These are phyloP conservation scores for Eclectus roratus DNA, from an alignment of 2,113 vertebrate genomes.

Conservation along the genomic window DNA sequence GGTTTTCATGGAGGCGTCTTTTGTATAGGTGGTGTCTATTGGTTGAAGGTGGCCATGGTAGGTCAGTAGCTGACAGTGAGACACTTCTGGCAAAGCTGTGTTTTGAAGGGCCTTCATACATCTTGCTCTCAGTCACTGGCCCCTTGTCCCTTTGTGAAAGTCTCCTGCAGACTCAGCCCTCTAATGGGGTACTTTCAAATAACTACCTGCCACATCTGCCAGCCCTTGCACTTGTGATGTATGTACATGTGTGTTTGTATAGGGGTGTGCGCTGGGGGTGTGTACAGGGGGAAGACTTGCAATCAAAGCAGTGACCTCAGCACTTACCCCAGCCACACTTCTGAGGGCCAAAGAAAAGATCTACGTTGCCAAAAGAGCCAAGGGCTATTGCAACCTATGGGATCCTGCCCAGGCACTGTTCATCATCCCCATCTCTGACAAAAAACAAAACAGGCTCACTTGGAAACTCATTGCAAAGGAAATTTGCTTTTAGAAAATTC, in stretches of 20 bases:
- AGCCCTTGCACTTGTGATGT: neutral
- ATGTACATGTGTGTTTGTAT: fast-evolving
- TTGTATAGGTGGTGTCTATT: neutral
- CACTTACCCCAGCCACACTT: neutral
- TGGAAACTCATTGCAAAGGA: neutral
- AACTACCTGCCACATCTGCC: neutral
- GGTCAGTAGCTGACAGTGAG: neutral
- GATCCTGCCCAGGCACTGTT: neutral
- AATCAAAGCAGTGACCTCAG: neutral
- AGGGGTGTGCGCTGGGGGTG: neutral
- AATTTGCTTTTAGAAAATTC: neutral
- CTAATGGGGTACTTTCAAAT: neutral
- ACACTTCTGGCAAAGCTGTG: neutral
- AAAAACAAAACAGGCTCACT: neutral
- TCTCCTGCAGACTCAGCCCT: neutral
- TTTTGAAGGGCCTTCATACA: neutral
- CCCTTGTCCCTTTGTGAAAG: neutral
- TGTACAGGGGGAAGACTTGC: fast-evolving
- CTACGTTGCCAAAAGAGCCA: fast-evolving
- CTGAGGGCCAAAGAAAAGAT: neutral
- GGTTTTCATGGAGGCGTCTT: neutral
- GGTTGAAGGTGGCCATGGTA: neutral
- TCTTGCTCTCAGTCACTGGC: neutral
- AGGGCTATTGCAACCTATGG: neutral
- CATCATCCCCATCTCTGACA: neutral